Conservation (phyloP, 2,113 vertebrate genomes). For the Poicephalus meyeri region DNA sequence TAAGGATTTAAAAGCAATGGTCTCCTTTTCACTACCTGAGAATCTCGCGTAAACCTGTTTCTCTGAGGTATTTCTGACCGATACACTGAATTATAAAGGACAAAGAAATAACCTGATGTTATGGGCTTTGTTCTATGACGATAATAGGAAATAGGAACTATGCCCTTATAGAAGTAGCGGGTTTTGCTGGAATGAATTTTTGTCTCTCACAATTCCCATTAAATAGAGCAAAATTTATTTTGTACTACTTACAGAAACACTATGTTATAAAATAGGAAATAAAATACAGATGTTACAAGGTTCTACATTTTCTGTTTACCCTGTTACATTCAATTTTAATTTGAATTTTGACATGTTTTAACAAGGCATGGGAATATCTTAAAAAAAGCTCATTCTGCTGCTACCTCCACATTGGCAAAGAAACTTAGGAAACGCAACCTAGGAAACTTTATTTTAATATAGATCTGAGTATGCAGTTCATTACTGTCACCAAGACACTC, state of each 20-base stretch:
- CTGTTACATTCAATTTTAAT: background rate
- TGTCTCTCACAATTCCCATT: background rate
- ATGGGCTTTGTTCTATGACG: background rate
- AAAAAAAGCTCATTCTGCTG: background rate
- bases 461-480: slow-evolving; percentile 50
- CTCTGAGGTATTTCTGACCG: background rate
- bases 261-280: background rate
- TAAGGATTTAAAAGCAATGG: background rate
- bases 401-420: background rate
- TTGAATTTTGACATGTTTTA: background rate
- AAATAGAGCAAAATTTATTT: background rate
- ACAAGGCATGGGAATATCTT: background rate
- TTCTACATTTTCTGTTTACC: background rate
- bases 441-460: slow-evolving; percentile 47
- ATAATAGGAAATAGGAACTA: background rate
- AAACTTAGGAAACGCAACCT: background rate
- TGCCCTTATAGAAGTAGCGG: background rate
- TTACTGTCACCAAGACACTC: slow-evolving; percentile 39
- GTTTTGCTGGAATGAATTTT: background rate
- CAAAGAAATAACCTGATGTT: background rate
- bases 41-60: background rate
- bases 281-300: background rate
- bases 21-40: background rate
- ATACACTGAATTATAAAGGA: background rate
- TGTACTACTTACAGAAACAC: background rate